Percentiles rank a stretch among this genome's conserved stretches.
Conservation (phyloP, 2,888 invertebrate genomes). For the Steinernema hermaphroditum region DNA sequence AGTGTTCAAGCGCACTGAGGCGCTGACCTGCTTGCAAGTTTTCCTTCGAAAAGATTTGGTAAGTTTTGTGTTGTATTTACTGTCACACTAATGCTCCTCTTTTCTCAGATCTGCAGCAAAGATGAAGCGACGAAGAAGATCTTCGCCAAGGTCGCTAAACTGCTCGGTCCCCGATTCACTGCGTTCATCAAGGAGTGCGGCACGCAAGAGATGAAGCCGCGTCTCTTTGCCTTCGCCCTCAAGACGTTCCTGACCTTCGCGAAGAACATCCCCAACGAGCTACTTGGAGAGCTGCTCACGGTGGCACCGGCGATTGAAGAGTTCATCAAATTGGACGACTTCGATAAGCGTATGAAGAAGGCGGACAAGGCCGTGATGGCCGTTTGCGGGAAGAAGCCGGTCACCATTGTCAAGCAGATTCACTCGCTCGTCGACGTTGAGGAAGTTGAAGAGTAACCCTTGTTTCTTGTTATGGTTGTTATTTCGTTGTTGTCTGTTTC, state of each 20-base stretch:
- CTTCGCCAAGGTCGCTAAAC: slow-evolving; percentile 10
- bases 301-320: neutral
- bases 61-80: neutral
- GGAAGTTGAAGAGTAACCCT: neutral
- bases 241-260: slow-evolving; percentile 15
- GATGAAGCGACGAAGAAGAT: neutral
- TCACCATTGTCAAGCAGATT: neutral
- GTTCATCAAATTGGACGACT: neutral
- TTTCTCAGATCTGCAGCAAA: slow-evolving; percentile 1
- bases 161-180: neutral
- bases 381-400: slow-evolving; percentile 4
- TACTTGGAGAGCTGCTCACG: neutral
- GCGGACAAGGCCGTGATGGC: slow-evolving; percentile 2
- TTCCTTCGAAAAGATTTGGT: slow-evolving; percentile 10
- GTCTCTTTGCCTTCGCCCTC: slow-evolving; percentile 8
- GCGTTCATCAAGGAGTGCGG: slow-evolving; percentile 22
- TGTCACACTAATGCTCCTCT: neutral
- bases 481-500: neutral
- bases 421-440: neutral
- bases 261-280: neutral
- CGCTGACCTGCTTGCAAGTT: slow-evolving; percentile 8
- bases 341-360: neutral
- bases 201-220: neutral
- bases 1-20: slow-evolving; percentile 8
- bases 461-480: neutral